These are phyloP conservation scores for Jacana jacana DNA, from an alignment of 2,113 vertebrate species.

Conservation along the genomic window DNA sequence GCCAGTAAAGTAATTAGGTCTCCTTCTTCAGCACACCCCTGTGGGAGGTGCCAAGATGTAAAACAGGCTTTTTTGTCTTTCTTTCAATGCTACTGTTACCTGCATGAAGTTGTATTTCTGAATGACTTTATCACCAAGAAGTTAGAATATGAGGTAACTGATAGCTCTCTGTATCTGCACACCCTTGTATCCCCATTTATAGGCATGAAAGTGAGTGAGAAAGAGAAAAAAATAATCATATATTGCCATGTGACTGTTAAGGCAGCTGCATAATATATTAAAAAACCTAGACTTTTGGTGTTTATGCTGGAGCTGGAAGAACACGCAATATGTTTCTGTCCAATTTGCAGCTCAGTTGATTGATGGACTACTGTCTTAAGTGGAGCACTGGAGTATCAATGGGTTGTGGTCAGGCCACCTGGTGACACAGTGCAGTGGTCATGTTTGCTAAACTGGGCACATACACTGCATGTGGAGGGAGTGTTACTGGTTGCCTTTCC, in stretches of 20 bases:
- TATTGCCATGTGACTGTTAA: background rate
- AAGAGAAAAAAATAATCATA: background rate
- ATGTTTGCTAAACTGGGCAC: fast-evolving
- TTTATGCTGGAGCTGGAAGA: background rate
- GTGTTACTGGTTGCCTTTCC: background rate
- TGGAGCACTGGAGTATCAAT: background rate
- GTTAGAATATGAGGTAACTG: background rate
- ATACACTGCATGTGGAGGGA: fast-evolving
- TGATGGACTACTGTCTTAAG: background rate
- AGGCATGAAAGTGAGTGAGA: background rate
- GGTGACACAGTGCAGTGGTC: fast-evolving
- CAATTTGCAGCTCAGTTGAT: background rate
- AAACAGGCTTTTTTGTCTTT: background rate
- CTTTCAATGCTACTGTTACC: background rate
- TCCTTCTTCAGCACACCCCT: background rate
- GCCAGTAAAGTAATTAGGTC: background rate
- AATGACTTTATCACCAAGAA: background rate
- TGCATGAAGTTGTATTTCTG: background rate
- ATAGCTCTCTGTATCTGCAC: background rate
- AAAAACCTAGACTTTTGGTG: background rate
- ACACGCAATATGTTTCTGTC: background rate
- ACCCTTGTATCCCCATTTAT: background rate
- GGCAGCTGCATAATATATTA: background rate
- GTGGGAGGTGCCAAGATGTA: background rate
- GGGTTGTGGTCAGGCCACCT: background rate